Conservation (phyloP, 2,113 vertebrate species). For the Dasyprocta punctata region DNA sequence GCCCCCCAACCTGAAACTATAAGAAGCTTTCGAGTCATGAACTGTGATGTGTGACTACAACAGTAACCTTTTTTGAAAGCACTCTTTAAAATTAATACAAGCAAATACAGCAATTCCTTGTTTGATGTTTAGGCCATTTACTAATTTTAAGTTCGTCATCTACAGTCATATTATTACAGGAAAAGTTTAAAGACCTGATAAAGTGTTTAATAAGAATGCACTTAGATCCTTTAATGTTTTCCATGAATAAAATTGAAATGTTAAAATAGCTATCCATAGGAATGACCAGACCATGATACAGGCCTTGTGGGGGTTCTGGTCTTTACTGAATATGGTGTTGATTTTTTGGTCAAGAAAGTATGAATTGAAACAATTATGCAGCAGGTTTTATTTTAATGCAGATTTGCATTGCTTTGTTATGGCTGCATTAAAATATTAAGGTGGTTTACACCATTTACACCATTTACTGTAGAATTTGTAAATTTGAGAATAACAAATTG, state of each 20-base stretch:
- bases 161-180: constrained; percentile 94
- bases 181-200: constrained; percentile 93
- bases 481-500: constrained; percentile 92
- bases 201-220: constrained; percentile 91
- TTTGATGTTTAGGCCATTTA: constrained; percentile 97
- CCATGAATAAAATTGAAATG: constrained; percentile 95
- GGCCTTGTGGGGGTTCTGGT: constrained; percentile 92
- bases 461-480: constrained; percentile 89
- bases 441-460: constrained; percentile 85
- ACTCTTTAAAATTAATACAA: constrained; percentile 92
- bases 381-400: constrained; percentile 99
- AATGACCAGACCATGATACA: constrained; percentile 89
- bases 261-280: constrained; percentile 98
- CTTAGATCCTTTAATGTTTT: constrained; percentile 94
- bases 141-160: constrained; percentile 95
- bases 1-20: constrained; percentile 93
- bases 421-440: constrained; percentile 97
- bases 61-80: constrained; percentile 89
- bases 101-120: constrained; percentile 96
- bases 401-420: constrained; percentile 97
- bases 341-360: constrained; percentile 99
- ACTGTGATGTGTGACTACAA: constrained; percentile 91
- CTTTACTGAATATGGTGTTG: constrained; percentile 94
- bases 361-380: constrained; percentile 97
- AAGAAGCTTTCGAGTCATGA: constrained; percentile 95